Evolutionary conservation across 2,113 vertebrate species (phyloP).

Genomic region (Callithrix jacchus): DNA sequence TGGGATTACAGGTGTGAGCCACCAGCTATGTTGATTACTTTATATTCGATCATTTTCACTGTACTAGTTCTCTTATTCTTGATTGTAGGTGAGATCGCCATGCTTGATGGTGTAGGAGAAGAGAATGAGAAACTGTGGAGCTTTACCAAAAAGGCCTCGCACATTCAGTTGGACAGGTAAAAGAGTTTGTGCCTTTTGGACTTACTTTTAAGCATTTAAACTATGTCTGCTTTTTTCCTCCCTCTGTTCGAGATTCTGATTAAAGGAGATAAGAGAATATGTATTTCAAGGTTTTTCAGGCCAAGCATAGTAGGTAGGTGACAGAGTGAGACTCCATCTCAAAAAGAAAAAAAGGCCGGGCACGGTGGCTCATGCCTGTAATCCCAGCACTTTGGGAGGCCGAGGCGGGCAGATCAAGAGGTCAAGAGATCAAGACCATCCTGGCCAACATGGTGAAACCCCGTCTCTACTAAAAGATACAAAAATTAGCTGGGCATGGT

Average conservation of each 20-base stretch:
- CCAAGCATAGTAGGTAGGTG: too few relatives aligned
- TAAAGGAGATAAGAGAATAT: background rate
- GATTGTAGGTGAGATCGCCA: slow-evolving; percentile 92
- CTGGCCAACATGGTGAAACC: too few relatives aligned
- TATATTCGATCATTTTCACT: slow-evolving; percentile 31
- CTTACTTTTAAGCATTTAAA: slow-evolving; percentile 18
- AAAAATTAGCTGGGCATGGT: too few relatives aligned
- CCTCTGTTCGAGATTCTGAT: background rate
- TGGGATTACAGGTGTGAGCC: too few relatives aligned
- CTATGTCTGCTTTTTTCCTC: background rate
- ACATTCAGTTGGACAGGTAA: slow-evolving; percentile 98
- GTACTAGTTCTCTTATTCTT: slow-evolving; percentile 57
- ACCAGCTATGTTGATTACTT: background rate
- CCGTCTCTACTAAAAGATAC: too few relatives aligned
- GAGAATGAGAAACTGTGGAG: slow-evolving; percentile 93
- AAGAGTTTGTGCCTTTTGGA: background rate
- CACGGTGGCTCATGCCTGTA: too few relatives aligned
- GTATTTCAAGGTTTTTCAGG: background rate
- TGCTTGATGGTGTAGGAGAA: slow-evolving; percentile 89
- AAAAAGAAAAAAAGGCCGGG: too few relatives aligned
- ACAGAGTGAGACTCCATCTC: too few relatives aligned
- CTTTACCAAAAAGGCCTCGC: slow-evolving; percentile 96
- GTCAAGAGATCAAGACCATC: too few relatives aligned
- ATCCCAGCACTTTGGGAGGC: too few relatives aligned
- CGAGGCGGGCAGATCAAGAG: too few relatives aligned